Base-by-base conservation (phyloP, 2,888 invertebrate species). In the Oxystoma pomonae region DNA sequence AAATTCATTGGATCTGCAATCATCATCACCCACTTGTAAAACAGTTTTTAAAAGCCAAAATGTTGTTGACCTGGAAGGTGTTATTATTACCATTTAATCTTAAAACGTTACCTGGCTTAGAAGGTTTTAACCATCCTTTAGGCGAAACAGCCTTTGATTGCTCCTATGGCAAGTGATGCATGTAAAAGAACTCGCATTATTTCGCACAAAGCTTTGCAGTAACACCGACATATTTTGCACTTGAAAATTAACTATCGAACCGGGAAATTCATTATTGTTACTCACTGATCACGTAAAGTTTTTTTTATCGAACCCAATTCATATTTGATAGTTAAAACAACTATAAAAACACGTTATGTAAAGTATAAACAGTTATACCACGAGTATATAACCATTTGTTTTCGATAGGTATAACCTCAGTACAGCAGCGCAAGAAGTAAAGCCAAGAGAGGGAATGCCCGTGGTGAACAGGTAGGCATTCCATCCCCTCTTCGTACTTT, bases 391-490 rank as follows among this genome's bases (percentile, higher is more conserved):
- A 35, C 12, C 35, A n/a, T 66, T 62, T 66, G 62, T 64, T 64
- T 56, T 58, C 55, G 67, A 65, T 67, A 59, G 60, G 51, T 62
- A 67, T 63, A 67, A 65, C 64, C 56, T 62, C 58, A 64, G 64
- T 63, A 63, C 62, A 3, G 35, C 35, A 61, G 57, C 19, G 61
- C 35, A 65, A 64, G 62, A 62, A 65, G 62, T 62, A 67, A 64
- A 58, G 63, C 63, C 63, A 62, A 63, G 67, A 59, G 64, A 59
- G 62, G 64, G 16, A 19, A 12, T 51, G n/a, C n/a, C n/a, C n/a
- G n/a, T 64, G 62, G 20, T 66, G 64, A 67, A 67, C 67, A 67
- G 67, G 67, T 67, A 67, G 67, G 67, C 65, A 67, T 67, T 67
- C 67, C 67, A 62, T 63, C 64, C 57, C 57, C 60, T 55, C 66